Base-by-base conservation (phyloP, 2,113 vertebrate genomes). In the Callipepla californica region DNA sequence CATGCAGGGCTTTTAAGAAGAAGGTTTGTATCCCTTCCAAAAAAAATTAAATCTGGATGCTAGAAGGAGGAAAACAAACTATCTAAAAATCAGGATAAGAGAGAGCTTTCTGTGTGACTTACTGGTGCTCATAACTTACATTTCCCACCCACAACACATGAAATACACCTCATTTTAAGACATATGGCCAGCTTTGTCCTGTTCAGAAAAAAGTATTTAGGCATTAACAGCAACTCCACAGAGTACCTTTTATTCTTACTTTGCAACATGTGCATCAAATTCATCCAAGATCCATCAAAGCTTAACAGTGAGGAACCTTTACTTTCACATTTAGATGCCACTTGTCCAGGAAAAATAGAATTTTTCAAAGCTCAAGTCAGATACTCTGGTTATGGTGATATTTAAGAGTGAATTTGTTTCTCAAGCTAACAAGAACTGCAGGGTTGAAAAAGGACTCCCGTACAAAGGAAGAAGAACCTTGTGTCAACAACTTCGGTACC, bases 1-100 rank as follows among this genome's bases (percentile, higher is more conserved):
- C 3, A 0, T 51, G 42, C 89, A 82, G 47, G 80, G 25, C 83
- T 80, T 91, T 4, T 77, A 89, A 87, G 51, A 82, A 75, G 63
- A 88, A 94, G 59, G 87, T 92, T 82, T 91, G n/a, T 36, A 66
- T 34, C 40, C 28, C 78, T 40, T 38, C 36, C 1, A 0, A 5
- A 2, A 19, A 19, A 95, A 84, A 69, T 76, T 85, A 80, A 77
- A 80, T 25, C 59, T 87, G 38, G 67, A 66, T 44, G 80, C 9
- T n/a, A 59, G 67, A 82, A 50, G 87, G 69, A 91, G 47, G 62
- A 91, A 89, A 92, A 96, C 92, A 96, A 87, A 94, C 94, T 92
- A 87, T 82, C 93, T 93, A 47, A 91, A 81, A 96, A 94, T 72
- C 65, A 51, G 45, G 28, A 73, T 87, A 91, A 94, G 94, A 87